A percentile compares a stretch with the other conserved stretches of the same genome.
phyloP scores from a whole-genome alignment of 2,113 vertebrate species.

The Echinops telfairi region DNA sequence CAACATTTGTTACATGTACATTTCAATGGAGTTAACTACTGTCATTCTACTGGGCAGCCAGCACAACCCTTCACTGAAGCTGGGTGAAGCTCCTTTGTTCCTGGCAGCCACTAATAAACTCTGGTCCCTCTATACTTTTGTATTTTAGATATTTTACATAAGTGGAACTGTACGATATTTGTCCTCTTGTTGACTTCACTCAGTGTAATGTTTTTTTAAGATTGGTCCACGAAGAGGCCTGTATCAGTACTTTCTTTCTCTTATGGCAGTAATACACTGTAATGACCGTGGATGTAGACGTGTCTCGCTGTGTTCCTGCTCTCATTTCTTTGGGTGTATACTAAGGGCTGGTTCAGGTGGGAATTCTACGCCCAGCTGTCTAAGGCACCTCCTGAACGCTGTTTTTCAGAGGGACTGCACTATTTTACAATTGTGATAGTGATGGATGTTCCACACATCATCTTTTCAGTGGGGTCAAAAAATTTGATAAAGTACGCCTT shows the following conservation, averaged over 20 bases:
- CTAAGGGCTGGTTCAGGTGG: not conserved
- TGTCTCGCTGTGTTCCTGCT: not conserved
- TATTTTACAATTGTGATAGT: not conserved
- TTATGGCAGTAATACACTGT: not conserved
- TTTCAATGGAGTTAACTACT: not conserved
- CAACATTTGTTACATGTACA: not conserved
- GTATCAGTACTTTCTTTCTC: not conserved
- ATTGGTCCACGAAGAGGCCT: not conserved
- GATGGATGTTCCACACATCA: not conserved
- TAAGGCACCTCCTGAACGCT: not conserved
- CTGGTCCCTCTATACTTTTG: not conserved
- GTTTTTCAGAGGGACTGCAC: not conserved
- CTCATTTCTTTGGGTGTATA: not conserved
- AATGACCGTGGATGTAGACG: not conserved
- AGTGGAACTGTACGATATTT: not conserved
- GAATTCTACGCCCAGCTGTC: not conserved
- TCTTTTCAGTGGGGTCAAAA: constrained; percentile 46
- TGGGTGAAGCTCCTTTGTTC: not conserved
- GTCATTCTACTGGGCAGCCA: not conserved
- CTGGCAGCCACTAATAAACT: not conserved
- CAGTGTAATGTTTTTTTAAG: not conserved
- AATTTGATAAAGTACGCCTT: constrained; percentile 38
- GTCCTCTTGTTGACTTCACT: not conserved
- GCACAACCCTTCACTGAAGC: too few species aligned
- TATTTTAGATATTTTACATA: not conserved